A percentile compares a stretch with the other conserved stretches of the same genome.
phyloP scores from a whole-genome alignment of 1,140 invertebrate genomes.

The Drosophila dunni region DNA sequence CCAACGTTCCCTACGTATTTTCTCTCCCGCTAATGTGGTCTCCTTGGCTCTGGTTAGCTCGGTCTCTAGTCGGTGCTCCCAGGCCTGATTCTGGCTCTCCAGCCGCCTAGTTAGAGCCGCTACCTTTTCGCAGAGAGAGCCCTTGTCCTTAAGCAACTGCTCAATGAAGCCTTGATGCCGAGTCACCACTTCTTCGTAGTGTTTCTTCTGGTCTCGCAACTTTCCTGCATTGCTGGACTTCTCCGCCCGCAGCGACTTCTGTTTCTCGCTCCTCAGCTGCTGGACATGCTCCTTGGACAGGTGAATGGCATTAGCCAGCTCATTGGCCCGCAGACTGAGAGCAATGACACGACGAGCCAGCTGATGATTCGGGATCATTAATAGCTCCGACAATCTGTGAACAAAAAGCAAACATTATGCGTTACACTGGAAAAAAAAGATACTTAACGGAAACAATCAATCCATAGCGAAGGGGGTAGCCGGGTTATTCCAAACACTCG shows the following conservation, averaged over 20 bases:
- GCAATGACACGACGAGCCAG: slow-evolving; percentile 77
- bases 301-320: slow-evolving; percentile 82
- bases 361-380: slow-evolving; percentile 84
- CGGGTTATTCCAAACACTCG: too few relatives aligned
- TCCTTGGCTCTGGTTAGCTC: slow-evolving; percentile 88
- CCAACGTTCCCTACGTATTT: slow-evolving; percentile 88
- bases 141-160: slow-evolving; percentile 89
- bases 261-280: slow-evolving; percentile 75
- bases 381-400: slow-evolving; percentile 70
- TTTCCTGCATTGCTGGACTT: slow-evolving; percentile 73
- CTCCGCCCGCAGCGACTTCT: slow-evolving; percentile 74
- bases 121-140: slow-evolving; percentile 88
- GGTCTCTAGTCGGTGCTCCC: slow-evolving; percentile 87
- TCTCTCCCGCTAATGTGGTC: slow-evolving; percentile 88
- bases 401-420: background rate
- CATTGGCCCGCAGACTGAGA: slow-evolving; percentile 79
- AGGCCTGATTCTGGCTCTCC: slow-evolving; percentile 85
- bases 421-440: too few relatives aligned
- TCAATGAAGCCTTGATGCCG: slow-evolving; percentile 90
- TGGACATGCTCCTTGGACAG: slow-evolving; percentile 81
- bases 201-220: slow-evolving; percentile 87
- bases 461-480: too few relatives aligned
- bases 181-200: slow-evolving; percentile 87
- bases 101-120: slow-evolving; percentile 86
- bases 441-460: background rate